phyloP scores from a whole-genome alignment of 2,113 vertebrate genomes.

The Calonectris borealis region DNA sequence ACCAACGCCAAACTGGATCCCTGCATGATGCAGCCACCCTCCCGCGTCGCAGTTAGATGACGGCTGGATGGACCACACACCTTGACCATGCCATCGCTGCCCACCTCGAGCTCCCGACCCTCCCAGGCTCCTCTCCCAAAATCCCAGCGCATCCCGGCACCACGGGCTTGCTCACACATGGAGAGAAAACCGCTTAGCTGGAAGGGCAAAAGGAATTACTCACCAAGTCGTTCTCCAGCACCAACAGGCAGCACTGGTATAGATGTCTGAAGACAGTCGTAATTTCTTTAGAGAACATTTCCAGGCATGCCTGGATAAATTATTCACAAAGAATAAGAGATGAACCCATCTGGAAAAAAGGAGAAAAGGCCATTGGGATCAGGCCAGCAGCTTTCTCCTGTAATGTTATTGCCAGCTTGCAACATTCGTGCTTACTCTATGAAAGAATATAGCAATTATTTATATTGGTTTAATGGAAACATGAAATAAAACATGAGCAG shows the following conservation, averaged over 20 bases:
- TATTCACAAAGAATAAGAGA: conserved; percentile 44
- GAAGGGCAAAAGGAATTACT: background rate
- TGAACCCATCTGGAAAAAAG: background rate
- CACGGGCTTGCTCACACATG: background rate
- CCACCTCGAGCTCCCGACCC: background rate
- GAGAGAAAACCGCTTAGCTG: background rate
- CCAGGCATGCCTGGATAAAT: conserved; percentile 29
- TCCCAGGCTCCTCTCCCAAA: background rate
- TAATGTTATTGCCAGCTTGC: background rate
- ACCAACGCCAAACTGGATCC: background rate
- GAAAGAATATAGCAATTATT: conserved; percentile 16
- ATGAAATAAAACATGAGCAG: background rate
- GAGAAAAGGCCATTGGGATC: background rate
- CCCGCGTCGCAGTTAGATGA: rapidly evolving
- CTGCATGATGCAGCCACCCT: background rate
- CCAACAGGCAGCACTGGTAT: background rate
- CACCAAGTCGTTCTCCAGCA: background rate
- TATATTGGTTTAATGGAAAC: conserved; percentile 5
- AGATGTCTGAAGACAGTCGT: background rate
- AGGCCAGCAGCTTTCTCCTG: background rate
- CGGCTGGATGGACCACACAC: background rate
- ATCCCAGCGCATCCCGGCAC: background rate
- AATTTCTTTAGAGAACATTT: background rate
- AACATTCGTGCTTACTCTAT: background rate
- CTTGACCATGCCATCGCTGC: background rate